Evolutionary conservation across 35 echinoderm and acorn worm species (phyloP).

Genomic region (Anneissia japonica): DNA sequence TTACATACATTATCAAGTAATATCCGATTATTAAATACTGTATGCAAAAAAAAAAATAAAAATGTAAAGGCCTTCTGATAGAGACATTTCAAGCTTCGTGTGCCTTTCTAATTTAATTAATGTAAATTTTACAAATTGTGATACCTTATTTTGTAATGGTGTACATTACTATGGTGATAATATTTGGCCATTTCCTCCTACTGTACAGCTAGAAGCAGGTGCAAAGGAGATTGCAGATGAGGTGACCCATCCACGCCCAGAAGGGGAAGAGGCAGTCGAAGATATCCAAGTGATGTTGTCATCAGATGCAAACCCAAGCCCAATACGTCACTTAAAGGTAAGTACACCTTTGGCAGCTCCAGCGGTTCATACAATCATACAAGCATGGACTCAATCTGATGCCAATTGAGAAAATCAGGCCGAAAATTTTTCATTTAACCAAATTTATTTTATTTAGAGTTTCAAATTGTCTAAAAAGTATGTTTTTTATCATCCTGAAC

Average conservation of each 20-base stretch:
- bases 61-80: too few relatives aligned
- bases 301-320: constrained; percentile 81
- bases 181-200: background rate
- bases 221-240: constrained; percentile 96
- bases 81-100: too few relatives aligned
- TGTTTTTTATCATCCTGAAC: too few relatives aligned
- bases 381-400: too few relatives aligned
- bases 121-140: background rate
- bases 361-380: too few relatives aligned
- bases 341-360: background rate
- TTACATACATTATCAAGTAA: too few relatives aligned
- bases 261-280: constrained; percentile 66
- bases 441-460: too few relatives aligned
- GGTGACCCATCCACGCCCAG: constrained; percentile 87
- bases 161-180: background rate
- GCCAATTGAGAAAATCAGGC: too few relatives aligned
- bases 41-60: too few relatives aligned
- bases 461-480: too few relatives aligned
- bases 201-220: constrained; percentile 69
- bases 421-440: too few relatives aligned
- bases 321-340: constrained; percentile 83
- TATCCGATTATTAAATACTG: too few relatives aligned
- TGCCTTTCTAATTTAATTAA: background rate
- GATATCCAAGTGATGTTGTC: constrained; percentile 94
- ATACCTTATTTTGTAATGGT: background rate